A percentile compares a stretch with the other conserved stretches of the same genome.
These are phyloP conservation scores for Drosophila dunni DNA, from an alignment of 1,140 invertebrate genomes.

Conservation along the genomic window DNA sequence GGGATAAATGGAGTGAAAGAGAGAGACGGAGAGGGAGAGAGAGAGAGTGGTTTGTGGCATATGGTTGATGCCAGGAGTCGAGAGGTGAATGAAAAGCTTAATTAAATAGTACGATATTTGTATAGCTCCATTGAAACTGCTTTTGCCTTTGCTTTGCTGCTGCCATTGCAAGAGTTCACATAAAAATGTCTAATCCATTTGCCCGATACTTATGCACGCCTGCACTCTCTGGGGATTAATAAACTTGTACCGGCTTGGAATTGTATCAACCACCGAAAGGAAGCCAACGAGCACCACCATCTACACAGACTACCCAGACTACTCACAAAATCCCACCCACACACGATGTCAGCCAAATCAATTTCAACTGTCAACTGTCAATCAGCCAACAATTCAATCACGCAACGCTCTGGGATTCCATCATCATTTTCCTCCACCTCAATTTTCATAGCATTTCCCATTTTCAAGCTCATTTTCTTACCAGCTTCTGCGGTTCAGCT, in stretches of 20 bases:
- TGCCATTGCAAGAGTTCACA: slow-evolving; percentile 29
- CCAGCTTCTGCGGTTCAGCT: slow-evolving; percentile 37
- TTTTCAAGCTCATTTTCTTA: neutral
- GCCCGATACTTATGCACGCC: slow-evolving; percentile 82
- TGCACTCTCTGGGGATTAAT: slow-evolving; percentile 78
- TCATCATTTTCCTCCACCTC: neutral
- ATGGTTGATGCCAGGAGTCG: slow-evolving; percentile 57
- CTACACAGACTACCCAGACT: neutral
- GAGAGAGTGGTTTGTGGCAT: slow-evolving; percentile 32
- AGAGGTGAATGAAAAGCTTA: slow-evolving; percentile 47
- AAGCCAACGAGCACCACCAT: slow-evolving; percentile 3
- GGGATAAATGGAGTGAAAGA: neutral
- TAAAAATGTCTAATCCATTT: slow-evolving; percentile 80
- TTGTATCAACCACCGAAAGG: slow-evolving; percentile 66
- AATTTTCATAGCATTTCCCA: slow-evolving; percentile 2
- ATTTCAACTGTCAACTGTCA: slow-evolving; percentile 82
- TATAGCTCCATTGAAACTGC: slow-evolving; percentile 26
- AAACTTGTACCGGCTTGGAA: slow-evolving; percentile 46
- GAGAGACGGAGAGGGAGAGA: neutral
- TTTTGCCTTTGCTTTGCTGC: slow-evolving; percentile 16
- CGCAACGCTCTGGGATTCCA: slow-evolving; percentile 53
- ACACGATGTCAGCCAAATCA: slow-evolving; percentile 61
- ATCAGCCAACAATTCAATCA: slow-evolving; percentile 80
- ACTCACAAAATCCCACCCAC: neutral
- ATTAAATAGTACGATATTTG: slow-evolving; percentile 59